Evolutionary conservation across 2,113 vertebrate genomes (phyloP).

Genomic region (Paramormyrops kingsleyae): DNA sequence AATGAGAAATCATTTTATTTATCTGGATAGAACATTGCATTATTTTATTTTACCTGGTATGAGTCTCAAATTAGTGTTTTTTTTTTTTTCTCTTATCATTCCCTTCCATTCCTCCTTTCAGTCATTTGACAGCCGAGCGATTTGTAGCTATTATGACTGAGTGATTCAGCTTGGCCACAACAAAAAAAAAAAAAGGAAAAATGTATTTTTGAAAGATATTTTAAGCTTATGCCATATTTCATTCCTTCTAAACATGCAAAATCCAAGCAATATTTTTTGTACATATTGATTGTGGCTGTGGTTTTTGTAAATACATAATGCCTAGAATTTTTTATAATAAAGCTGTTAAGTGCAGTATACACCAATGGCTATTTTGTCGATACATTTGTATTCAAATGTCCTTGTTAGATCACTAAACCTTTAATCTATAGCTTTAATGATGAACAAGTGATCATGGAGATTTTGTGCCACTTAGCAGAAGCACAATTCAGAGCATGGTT

Average conservation of each 20-base stretch:
- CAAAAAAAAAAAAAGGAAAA: background rate
- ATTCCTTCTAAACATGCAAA: background rate
- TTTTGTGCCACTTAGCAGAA: background rate
- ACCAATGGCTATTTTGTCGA: background rate
- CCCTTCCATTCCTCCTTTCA: background rate
- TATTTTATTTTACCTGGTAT: background rate
- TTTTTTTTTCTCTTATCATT: background rate
- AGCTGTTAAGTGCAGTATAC: slow-evolving; percentile 17
- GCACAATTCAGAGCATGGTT: background rate
- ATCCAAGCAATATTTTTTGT: slow-evolving; percentile 22
- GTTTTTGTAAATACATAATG: slow-evolving; percentile 37
- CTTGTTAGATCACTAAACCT: background rate
- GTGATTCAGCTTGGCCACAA: background rate
- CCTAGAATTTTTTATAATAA: slow-evolving; percentile 28
- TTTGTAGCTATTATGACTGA: background rate
- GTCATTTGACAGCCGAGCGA: background rate
- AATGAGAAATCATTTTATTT: background rate
- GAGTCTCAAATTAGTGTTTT: background rate
- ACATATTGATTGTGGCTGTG: slow-evolving; percentile 20
- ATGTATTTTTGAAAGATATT: background rate
- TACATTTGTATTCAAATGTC: background rate
- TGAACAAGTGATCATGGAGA: background rate
- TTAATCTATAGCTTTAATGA: background rate
- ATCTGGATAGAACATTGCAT: background rate
- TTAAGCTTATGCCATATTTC: background rate